These are phyloP conservation scores for Drosophila sproati DNA, from an alignment of 1,140 invertebrate genomes.

Conservation along the genomic window DNA sequence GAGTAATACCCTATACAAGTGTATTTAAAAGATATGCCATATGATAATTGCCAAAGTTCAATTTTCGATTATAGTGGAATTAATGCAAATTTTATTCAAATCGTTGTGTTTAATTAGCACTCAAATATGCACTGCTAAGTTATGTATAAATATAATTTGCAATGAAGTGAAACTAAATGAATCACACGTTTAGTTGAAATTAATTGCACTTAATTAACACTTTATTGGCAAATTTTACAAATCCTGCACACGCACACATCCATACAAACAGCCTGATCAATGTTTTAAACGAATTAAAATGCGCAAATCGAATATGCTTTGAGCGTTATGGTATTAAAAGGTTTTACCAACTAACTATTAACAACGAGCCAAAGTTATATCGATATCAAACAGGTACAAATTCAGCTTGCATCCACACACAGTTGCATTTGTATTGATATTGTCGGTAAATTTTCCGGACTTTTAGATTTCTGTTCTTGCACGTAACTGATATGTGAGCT, in stretches of 20 bases:
- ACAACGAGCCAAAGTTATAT: constrained; percentile 42
- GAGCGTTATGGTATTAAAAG: constrained; percentile 56
- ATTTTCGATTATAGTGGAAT: too few relatives aligned
- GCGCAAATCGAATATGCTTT: constrained; percentile 56
- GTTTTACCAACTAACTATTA: constrained; percentile 38
- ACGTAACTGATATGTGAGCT: constrained; percentile 63
- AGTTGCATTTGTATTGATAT: constrained; percentile 3
- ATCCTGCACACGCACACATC: background rate
- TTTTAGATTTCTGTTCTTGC: constrained; percentile 24
- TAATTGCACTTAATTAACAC: background rate
- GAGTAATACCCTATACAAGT: too few relatives aligned
- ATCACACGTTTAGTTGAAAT: background rate
- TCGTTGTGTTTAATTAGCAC: background rate
- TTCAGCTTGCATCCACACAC: constrained; percentile 1
- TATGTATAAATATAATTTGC: background rate
- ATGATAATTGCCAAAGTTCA: too few relatives aligned
- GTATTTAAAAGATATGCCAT: too few relatives aligned
- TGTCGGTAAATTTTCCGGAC: constrained; percentile 28
- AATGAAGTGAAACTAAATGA: background rate
- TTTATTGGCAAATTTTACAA: background rate
- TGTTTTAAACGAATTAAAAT: constrained; percentile 65
- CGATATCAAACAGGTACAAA: constrained; percentile 21
- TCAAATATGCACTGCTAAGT: background rate
- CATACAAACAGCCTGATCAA: background rate
- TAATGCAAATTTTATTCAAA: background rate